A percentile compares a stretch with the other conserved stretches of the same genome.
phyloP scores from a whole-genome alignment of 2,113 vertebrate genomes.

The Otocyon megalotis region DNA sequence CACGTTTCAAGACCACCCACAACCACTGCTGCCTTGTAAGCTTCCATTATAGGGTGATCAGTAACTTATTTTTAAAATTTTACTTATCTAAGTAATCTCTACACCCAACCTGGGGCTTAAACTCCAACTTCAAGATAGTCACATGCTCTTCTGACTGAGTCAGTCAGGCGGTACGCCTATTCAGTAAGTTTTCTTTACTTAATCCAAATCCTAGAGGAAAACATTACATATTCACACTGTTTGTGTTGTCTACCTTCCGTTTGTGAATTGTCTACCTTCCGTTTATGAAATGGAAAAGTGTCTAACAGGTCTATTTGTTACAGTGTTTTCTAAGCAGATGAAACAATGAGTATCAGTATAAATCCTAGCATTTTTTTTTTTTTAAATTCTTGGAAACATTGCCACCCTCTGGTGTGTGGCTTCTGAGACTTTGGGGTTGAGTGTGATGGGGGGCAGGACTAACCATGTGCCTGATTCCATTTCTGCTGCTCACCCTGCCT shows the following conservation, averaged over 20 bases:
- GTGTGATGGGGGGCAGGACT: not conserved
- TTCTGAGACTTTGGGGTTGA: not conserved
- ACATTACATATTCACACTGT: not conserved
- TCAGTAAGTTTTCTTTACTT: not conserved
- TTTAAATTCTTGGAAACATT: not conserved
- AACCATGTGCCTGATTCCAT: rapidly evolving
- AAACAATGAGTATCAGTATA: not conserved
- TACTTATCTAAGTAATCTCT: no score
- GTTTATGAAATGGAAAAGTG: not conserved
- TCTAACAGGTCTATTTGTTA: not conserved
- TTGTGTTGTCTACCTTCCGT: no score
- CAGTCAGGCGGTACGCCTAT: not conserved
- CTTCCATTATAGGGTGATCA: not conserved
- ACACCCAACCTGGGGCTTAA: no score
- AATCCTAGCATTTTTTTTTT: not conserved
- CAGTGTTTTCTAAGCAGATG: not conserved
- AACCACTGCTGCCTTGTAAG: not conserved
- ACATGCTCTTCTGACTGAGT: not conserved
- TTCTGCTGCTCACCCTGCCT: rapidly evolving
- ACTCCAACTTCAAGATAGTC: not conserved
- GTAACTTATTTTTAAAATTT: not conserved
- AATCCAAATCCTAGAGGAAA: not conserved
- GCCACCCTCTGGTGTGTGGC: not conserved
- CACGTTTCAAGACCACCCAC: not conserved
- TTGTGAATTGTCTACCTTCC: not conserved